Conservation (phyloP, 2,888 invertebrate species). For the Hypselothyrea guttata region DNA sequence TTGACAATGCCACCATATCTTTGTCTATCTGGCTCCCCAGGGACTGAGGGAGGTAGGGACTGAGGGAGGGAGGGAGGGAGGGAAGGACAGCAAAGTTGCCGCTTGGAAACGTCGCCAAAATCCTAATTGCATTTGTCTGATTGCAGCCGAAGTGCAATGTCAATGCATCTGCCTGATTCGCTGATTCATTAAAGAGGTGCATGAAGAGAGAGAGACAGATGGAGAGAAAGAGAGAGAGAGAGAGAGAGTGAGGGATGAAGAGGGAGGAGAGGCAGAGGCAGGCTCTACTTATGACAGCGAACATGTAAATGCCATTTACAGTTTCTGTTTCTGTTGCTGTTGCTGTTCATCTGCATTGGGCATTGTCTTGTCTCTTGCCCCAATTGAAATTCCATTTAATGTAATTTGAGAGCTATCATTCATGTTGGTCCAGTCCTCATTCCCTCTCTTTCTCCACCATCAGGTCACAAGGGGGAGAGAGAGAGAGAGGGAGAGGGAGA, state of each 20-base stretch:
- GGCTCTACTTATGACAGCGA: constrained; percentile 64
- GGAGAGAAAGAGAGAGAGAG: background rate
- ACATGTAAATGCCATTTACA: constrained; percentile 77
- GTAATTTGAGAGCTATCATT: constrained; percentile 77
- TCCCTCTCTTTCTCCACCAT: constrained; percentile 30
- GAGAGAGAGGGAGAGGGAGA: constrained; percentile 10
- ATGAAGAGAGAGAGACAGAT: background rate
- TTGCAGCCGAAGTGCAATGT: no score
- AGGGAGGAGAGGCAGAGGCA: background rate
- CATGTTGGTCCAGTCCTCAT: no score
- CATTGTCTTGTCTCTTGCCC: constrained; percentile 43
- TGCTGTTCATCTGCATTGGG: constrained; percentile 13
- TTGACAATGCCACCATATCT: constrained; percentile 43
- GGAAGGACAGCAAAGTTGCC: constrained; percentile 23
- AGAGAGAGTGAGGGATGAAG: background rate
- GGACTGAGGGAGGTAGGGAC: no score
- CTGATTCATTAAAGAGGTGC: constrained; percentile 64
- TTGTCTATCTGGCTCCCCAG: constrained; percentile 31
- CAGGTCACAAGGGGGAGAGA: constrained; percentile 19
- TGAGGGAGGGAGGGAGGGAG: no score
- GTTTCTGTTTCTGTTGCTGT: constrained; percentile 46
- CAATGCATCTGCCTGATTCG: no score
- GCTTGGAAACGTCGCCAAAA: constrained; percentile 58
- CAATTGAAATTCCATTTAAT: constrained; percentile 75
- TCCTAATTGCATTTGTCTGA: constrained; percentile 75